These are phyloP conservation scores for Gymnoscelis rufifasciata DNA, from an alignment of 2,888 invertebrate species.

Conservation along the genomic window DNA sequence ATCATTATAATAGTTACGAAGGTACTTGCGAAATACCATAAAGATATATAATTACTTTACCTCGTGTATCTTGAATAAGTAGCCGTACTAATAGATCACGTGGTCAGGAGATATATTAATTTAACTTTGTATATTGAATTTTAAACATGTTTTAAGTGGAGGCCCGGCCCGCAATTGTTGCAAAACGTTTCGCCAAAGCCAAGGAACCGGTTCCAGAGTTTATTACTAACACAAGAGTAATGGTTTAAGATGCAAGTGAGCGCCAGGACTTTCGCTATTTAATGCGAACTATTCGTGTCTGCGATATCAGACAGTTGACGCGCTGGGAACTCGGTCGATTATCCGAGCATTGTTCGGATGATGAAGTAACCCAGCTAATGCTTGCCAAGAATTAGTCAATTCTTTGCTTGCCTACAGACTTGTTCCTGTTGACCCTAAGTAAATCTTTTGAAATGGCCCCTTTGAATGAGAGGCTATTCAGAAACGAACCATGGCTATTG, in stretches of 20 bases:
- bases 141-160: conserved; percentile 18
- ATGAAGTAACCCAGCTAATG: conserved; percentile 40
- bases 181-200: conserved; percentile 61
- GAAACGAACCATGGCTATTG: not conserved
- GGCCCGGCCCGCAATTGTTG: conserved; percentile 41
- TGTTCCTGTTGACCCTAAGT: conserved; percentile 7
- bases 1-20: conserved; percentile 22
- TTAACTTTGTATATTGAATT: conserved; percentile 24
- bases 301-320: conserved; percentile 26
- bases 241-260: conserved; percentile 37
- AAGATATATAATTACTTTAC: conserved; percentile 2
- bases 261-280: conserved; percentile 51
- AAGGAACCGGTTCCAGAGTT: conserved; percentile 57
- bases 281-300: conserved; percentile 37
- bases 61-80: conserved; percentile 9
- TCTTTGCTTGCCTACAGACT: conserved; percentile 14
- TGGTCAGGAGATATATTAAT: conserved; percentile 21
- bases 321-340: conserved; percentile 50
- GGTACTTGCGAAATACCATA: conserved; percentile 14
- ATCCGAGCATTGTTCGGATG: conserved; percentile 40
- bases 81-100: conserved; percentile 12
- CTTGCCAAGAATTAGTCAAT: conserved; percentile 42
- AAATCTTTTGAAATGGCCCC: conserved; percentile 3
- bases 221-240: conserved; percentile 35
- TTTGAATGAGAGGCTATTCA: conserved; percentile 1